Percentiles rank a stretch among this genome's conserved stretches.
Conservation (phyloP, 2,113 vertebrate genomes). For the Marcusenius ussheri region DNA sequence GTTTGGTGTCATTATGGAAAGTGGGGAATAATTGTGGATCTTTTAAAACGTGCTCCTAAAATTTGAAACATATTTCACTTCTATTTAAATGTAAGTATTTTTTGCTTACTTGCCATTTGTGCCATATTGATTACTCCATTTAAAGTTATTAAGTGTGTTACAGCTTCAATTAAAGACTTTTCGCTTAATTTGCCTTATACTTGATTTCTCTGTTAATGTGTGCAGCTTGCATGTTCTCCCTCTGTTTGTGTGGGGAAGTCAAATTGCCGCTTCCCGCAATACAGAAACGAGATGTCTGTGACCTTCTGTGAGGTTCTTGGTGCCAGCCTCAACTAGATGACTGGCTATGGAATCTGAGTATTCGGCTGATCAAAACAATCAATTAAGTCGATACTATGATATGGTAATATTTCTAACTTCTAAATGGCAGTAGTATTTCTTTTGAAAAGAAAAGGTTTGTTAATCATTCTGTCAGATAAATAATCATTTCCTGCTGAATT, state of each 20-base stretch:
- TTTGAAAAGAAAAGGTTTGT: background rate
- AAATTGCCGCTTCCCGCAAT: background rate
- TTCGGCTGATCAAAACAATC: background rate
- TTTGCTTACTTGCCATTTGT: constrained; percentile 7
- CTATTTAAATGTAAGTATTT: background rate
- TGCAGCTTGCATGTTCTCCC: background rate
- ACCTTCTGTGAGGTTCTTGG: background rate
- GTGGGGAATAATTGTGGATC: background rate
- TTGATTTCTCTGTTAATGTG: background rate
- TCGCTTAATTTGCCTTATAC: background rate
- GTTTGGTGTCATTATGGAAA: background rate
- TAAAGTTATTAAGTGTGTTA: background rate
- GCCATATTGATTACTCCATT: background rate
- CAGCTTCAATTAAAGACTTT: background rate
- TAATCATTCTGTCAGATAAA: background rate
- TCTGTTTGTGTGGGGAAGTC: background rate
- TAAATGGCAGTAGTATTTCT: background rate
- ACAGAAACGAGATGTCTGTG: background rate
- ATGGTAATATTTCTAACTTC: background rate
- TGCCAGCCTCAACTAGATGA: background rate
- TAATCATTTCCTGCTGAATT: background rate
- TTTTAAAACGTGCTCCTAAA: background rate
- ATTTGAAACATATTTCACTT: constrained; percentile 5
- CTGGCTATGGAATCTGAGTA: background rate
- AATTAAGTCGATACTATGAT: background rate